phyloP scores from a whole-genome alignment of 2,113 vertebrate genomes.

The Neolamprologus cancellatus region DNA sequence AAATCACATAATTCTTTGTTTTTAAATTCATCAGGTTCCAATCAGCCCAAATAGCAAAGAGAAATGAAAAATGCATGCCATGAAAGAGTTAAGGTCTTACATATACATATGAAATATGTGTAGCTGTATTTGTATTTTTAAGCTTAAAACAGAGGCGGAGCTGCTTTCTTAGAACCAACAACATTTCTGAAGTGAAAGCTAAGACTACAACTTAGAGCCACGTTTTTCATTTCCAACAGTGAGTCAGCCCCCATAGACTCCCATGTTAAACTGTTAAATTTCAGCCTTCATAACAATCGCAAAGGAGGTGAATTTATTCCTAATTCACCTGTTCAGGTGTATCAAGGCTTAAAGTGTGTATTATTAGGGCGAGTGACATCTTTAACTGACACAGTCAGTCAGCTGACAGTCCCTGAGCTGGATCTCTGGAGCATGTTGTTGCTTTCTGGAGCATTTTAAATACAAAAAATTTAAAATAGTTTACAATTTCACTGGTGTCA shows the following conservation, averaged over 20 bases:
- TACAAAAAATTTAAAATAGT: neutral
- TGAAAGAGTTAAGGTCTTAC: too few species aligned
- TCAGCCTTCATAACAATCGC: neutral
- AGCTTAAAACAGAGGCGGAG: neutral
- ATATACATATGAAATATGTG: neutral
- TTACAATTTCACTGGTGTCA: neutral
- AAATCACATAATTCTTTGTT: too few species aligned
- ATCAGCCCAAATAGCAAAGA: too few species aligned
- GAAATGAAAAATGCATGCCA: too few species aligned
- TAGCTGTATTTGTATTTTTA: neutral
- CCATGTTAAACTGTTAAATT: neutral
- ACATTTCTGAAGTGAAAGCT: neutral
- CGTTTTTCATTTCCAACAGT: neutral
- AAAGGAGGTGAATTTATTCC: neutral
- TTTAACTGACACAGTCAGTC: neutral
- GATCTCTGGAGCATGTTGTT: neutral
- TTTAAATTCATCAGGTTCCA: too few species aligned
- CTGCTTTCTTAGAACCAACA: neutral
- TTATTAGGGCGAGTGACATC: neutral
- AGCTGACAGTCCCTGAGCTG: neutral
- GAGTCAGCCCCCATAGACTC: neutral
- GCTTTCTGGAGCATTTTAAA: neutral
- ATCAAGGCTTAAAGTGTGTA: neutral
- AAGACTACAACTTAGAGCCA: neutral
- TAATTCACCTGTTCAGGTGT: neutral